phyloP scores from a whole-genome alignment of 2,797 vertebrate genomes.

The Arnoldichthys spilopterus region DNA sequence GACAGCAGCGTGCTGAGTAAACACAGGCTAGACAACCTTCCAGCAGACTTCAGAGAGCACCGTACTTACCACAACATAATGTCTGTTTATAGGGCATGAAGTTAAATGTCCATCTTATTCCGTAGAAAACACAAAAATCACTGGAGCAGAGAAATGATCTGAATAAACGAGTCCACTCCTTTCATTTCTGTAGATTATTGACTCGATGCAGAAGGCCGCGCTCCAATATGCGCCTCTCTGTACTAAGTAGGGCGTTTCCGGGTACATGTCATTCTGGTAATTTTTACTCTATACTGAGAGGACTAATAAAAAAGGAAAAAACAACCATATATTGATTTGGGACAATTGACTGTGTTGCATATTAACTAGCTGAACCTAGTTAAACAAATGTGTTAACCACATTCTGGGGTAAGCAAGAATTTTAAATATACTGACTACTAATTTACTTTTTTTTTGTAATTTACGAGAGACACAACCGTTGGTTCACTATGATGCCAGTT shows the following conservation, averaged over 20 bases:
- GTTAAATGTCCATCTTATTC: conserved; percentile 9
- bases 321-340: no score
- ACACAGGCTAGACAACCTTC: background rate
- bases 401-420: no score
- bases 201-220: background rate
- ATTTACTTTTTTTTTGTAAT: no score
- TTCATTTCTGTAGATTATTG: conserved; percentile 10
- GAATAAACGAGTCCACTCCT: background rate
- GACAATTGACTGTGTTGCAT: no score
- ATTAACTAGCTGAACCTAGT: no score
- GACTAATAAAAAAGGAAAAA: no score
- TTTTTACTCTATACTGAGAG: no score
- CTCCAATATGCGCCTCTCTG: background rate
- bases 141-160: no score
- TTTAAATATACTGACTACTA: no score
- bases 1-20: background rate
- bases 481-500: no score
- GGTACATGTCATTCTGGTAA: background rate
- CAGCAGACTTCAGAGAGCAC: background rate
- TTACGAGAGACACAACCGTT: no score
- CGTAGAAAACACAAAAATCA: background rate
- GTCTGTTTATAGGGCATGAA: background rate
- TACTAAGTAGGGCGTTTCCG: background rate
- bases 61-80: conserved; percentile 32
- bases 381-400: no score